Conservation (phyloP, 2,113 vertebrate species). For the Callipepla squamata region DNA sequence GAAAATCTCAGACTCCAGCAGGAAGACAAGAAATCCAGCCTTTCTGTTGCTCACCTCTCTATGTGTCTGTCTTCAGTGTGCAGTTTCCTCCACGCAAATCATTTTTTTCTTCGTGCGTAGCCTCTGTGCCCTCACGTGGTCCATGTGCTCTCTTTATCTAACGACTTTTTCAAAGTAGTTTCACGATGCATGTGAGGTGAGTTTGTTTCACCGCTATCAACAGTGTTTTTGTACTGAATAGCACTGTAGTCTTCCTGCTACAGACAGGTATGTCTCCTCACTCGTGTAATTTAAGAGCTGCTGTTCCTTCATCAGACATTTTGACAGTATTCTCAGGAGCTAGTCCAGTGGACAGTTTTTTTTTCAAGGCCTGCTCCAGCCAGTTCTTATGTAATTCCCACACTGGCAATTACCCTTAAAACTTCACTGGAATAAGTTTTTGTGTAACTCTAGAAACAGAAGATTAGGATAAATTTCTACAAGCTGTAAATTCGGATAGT, state of each 20-base stretch:
- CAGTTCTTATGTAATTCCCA: not conserved
- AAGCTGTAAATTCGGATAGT: not conserved
- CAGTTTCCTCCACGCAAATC: not conserved
- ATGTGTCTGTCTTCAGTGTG: not conserved
- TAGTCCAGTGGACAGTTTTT: not conserved
- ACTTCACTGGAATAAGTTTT: not conserved
- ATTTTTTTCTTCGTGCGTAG: not conserved
- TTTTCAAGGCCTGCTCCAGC: not conserved
- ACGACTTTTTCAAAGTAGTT: not conserved
- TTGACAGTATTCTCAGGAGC: not conserved
- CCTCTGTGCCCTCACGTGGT: not conserved
- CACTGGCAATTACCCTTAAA: not conserved
- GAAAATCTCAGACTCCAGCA: not conserved
- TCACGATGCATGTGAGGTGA: not conserved
- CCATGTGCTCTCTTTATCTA: not conserved
- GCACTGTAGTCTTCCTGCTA: not conserved
- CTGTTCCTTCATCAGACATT: not conserved
- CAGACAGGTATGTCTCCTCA: not conserved
- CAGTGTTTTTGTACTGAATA: not conserved
- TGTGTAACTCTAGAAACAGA: not conserved
- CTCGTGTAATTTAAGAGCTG: not conserved
- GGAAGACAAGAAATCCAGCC: not conserved
- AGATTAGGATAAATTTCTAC: not conserved
- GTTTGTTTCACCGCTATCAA: not conserved
- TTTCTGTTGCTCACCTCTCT: not conserved